Percentiles rank a stretch among this genome's conserved stretches.
Evolutionary conservation across 2,113 vertebrate genomes (phyloP).

Genomic region (Glaucomys volans): DNA sequence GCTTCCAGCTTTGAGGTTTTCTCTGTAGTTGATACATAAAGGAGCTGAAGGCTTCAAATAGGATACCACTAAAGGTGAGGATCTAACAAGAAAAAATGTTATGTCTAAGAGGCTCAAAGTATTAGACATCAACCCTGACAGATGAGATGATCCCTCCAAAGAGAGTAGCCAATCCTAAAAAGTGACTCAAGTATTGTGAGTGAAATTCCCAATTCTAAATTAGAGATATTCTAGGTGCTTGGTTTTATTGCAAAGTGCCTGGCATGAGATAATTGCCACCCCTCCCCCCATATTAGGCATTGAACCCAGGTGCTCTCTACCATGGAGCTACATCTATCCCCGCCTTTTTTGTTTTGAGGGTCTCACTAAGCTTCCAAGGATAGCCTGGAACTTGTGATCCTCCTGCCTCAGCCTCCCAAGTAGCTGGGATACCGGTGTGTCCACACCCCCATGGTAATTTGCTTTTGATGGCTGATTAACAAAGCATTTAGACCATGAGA

Average conservation of each 20-base stretch:
- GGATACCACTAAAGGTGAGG: neutral
- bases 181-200: neutral
- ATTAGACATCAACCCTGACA: neutral
- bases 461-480: constrained; percentile 62
- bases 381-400: no score
- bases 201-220: neutral
- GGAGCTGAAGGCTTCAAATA: neutral
- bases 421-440: no score
- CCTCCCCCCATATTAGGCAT: no score
- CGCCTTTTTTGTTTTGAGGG: no score
- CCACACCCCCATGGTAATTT: neutral
- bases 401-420: no score
- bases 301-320: no score
- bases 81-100: neutral
- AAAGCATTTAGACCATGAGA: constrained; percentile 11
- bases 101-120: neutral
- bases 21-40: neutral
- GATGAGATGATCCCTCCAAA: neutral
- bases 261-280: neutral
- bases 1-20: neutral
- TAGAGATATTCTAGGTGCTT: neutral
- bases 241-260: neutral
- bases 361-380: no score
- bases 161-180: neutral
- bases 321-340: no score